Conservation (phyloP, 2,113 vertebrate genomes). For the Benitochromis conjunctus region DNA sequence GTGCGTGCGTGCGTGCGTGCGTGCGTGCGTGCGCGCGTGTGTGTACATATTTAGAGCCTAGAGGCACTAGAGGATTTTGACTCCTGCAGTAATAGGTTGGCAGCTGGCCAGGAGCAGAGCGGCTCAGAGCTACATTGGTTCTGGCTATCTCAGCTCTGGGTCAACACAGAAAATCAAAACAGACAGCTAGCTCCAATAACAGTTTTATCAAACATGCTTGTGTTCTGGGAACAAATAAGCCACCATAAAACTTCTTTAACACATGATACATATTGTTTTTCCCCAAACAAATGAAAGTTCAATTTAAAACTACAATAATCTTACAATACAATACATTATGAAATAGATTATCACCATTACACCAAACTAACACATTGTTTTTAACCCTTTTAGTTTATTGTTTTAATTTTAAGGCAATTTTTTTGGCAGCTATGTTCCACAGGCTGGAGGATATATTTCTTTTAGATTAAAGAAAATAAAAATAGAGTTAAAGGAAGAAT, state of each 20-base stretch:
- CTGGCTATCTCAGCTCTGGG: background rate
- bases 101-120: slow-evolving; percentile 20
- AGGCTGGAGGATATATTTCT: background rate
- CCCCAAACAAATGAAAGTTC: background rate
- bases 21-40: background rate
- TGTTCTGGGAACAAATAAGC: background rate
- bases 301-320: background rate
- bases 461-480: background rate
- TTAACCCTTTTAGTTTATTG: background rate
- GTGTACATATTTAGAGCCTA: background rate
- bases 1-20: background rate
- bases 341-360: background rate
- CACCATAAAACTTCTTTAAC: background rate
- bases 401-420: background rate
- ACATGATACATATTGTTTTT: background rate
- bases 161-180: background rate
- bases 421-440: background rate
- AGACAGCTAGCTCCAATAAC: background rate
- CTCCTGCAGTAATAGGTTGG: slow-evolving; percentile 48
- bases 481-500: background rate
- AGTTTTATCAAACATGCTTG: background rate
- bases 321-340: background rate
- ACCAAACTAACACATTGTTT: background rate
- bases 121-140: background rate
- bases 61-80: slow-evolving; percentile 34